These are phyloP conservation scores for Gallinago media DNA, from an alignment of 2,113 vertebrate genomes.

Conservation along the genomic window DNA sequence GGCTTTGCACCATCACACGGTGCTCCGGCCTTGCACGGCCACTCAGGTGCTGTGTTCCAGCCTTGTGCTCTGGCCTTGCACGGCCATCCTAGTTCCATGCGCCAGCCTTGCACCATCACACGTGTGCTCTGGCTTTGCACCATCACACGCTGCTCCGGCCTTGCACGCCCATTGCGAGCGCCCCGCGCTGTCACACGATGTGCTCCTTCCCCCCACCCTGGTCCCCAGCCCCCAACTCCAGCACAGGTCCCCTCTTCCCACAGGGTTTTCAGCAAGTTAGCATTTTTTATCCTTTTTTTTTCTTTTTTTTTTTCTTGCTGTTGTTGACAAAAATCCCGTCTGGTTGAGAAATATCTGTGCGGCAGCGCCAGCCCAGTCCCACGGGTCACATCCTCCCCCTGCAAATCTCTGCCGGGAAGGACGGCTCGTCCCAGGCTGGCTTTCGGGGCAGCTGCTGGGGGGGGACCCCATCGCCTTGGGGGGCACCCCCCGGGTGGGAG, in stretches of 20 bases:
- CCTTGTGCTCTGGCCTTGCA: no score
- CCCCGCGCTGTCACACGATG: not conserved
- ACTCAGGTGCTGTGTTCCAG: no score
- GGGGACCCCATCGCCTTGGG: not conserved
- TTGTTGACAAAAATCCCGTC: conserved; percentile 25
- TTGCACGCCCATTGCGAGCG: no score
- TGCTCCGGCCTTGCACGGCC: not conserved
- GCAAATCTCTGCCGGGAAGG: not conserved
- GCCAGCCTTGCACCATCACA: no score
- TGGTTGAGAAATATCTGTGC: conserved; percentile 31
- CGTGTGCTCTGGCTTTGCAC: no score
- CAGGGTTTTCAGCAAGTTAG: not conserved
- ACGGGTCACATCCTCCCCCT: conserved; percentile 2
- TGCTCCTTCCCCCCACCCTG: not conserved
- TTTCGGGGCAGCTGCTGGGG: not conserved
- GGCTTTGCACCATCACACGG: no score
- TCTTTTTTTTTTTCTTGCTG: conserved; percentile 48
- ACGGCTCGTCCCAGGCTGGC: not conserved
- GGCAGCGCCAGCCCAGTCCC: conserved; percentile 11
- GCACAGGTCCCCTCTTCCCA: not conserved
- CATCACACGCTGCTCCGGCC: no score
- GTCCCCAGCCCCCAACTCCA: not conserved
- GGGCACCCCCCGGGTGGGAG: fast-evolving
- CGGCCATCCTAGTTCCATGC: no score
- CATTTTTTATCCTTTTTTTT: conserved; percentile 47